These are phyloP conservation scores for Theretra japonica DNA, from an alignment of 2,888 invertebrate species.

Conservation along the genomic window DNA sequence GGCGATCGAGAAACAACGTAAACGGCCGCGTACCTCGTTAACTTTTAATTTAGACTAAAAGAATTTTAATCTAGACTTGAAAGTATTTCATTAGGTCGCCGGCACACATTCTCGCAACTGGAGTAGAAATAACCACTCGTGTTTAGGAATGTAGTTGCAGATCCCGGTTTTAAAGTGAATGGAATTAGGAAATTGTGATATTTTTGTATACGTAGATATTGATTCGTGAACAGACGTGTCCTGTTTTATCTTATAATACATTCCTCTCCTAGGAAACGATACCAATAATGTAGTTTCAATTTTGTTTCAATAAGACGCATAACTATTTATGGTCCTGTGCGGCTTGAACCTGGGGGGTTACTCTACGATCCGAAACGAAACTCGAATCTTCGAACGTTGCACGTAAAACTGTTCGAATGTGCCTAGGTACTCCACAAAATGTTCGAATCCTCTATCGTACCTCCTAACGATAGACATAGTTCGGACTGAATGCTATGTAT, in stretches of 20 bases:
- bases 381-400: no score
- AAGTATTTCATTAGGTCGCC: conserved; percentile 4
- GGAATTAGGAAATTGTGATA: neutral
- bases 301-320: no score
- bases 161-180: neutral
- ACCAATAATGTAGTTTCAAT: no score
- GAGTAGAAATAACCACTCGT: neutral
- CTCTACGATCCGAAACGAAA: no score
- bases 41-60: conserved; percentile 2
- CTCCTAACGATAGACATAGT: no score
- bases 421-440: no score
- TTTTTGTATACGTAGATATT: neutral
- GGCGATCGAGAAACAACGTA: neutral
- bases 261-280: no score
- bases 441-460: no score
- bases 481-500: no score
- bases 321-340: no score
- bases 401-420: no score
- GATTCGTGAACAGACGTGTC: neutral
- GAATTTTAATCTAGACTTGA: neutral
- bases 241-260: neutral
- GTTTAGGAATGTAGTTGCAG: neutral
- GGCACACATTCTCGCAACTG: neutral
- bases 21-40: neutral
- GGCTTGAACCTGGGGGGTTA: no score